These are phyloP conservation scores for Drosophila prosaltans DNA, from an alignment of 1,140 invertebrate species.

Conservation along the genomic window DNA sequence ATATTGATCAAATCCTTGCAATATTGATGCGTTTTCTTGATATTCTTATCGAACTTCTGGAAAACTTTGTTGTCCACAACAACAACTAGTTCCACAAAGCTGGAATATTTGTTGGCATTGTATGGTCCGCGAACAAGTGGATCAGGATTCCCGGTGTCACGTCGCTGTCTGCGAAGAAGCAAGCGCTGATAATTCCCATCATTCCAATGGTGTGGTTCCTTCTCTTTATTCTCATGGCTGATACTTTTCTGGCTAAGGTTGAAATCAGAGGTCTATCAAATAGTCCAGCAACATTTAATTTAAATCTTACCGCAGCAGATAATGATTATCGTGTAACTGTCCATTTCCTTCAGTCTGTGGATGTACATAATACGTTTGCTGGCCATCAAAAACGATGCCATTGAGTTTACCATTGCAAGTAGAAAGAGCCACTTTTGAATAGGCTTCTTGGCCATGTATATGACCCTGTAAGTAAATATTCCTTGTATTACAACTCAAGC, in stretches of 20 bases:
- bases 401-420: slow-evolving; percentile 92
- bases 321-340: slow-evolving; percentile 72
- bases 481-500: no score
- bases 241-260: no score
- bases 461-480: slow-evolving; percentile 85
- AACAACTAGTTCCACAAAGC: slow-evolving; percentile 96
- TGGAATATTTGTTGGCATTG: slow-evolving; percentile 92
- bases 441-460: slow-evolving; percentile 85
- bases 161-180: slow-evolving; percentile 86
- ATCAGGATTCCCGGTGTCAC: slow-evolving; percentile 83
- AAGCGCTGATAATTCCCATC: slow-evolving; percentile 84
- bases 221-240: no score
- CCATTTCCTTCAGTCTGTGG: slow-evolving; percentile 69
- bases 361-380: slow-evolving; percentile 90
- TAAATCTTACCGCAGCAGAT: slow-evolving; percentile 70
- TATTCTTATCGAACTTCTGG: slow-evolving; percentile 88
- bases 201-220: slow-evolving; percentile 9
- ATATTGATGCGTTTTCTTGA: slow-evolving; percentile 89
- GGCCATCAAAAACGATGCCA: slow-evolving; percentile 92
- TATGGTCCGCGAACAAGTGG: slow-evolving; percentile 90
- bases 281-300: no score
- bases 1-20: slow-evolving; percentile 97
- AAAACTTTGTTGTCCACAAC: slow-evolving; percentile 95
- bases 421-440: slow-evolving; percentile 93
- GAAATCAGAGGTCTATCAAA: no score